phyloP scores from a whole-genome alignment of 2,888 invertebrate species.

The Bellardia pandia region DNA sequence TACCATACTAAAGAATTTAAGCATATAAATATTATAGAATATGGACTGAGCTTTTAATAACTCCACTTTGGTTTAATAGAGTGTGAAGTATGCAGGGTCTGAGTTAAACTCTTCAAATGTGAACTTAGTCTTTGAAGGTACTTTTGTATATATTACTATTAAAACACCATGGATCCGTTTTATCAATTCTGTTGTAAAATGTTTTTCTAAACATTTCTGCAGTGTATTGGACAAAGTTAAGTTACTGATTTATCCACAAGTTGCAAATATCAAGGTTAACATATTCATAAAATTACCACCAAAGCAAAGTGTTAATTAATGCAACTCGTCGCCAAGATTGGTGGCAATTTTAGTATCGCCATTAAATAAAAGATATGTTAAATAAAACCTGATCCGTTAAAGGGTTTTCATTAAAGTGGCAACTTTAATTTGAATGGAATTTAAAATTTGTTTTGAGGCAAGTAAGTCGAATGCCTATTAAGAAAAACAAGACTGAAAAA shows the following conservation, averaged over 20 bases:
- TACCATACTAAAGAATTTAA: too few relatives aligned
- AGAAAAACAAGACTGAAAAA: not conserved
- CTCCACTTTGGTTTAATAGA: too few relatives aligned
- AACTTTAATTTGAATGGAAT: slow-evolving; percentile 53
- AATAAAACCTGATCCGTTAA: slow-evolving; percentile 44
- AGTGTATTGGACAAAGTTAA: slow-evolving; percentile 33
- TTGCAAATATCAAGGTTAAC: slow-evolving; percentile 70
- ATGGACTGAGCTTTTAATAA: too few relatives aligned
- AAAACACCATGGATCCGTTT: too few relatives aligned
- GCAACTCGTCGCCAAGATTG: slow-evolving; percentile 73
- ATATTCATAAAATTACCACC: slow-evolving; percentile 75
- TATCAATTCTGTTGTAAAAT: too few relatives aligned
- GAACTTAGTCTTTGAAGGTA: too few relatives aligned
- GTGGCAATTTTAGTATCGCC: slow-evolving; percentile 55
- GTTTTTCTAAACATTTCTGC: not conserved
- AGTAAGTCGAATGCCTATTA: not conserved
- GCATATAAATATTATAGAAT: too few relatives aligned
- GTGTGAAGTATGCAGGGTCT: too few relatives aligned
- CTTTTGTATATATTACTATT: too few relatives aligned
- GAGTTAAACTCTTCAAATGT: too few relatives aligned
- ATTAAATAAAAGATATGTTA: slow-evolving; percentile 50
- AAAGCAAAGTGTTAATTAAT: slow-evolving; percentile 77
- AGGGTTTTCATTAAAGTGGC: slow-evolving; percentile 34
- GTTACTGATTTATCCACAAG: slow-evolving; percentile 51
- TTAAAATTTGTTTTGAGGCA: not conserved